phyloP scores from a whole-genome alignment of 2,113 vertebrate genomes.

The Heterocephalus glaber region DNA sequence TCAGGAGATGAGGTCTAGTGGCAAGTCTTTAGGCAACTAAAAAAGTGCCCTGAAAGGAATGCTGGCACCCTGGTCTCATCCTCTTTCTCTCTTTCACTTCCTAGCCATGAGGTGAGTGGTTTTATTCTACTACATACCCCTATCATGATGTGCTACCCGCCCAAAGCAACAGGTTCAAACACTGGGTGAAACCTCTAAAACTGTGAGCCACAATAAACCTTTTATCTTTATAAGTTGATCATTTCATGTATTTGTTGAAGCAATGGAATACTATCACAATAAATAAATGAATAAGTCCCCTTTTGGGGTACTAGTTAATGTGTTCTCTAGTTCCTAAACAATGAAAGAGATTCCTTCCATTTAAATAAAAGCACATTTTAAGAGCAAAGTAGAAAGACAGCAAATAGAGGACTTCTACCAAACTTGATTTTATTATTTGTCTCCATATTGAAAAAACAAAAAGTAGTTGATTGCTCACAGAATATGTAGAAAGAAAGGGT shows the following conservation, averaged over 20 bases:
- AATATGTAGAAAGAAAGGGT: neutral
- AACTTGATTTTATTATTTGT: constrained; percentile 37
- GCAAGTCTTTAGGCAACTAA: neutral
- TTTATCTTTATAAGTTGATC: neutral
- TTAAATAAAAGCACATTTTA: constrained; percentile 17
- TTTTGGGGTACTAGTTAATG: neutral
- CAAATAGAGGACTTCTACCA: neutral
- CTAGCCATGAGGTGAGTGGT: neutral
- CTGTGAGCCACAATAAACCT: neutral
- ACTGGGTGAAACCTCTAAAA: neutral
- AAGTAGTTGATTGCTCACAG: neutral
- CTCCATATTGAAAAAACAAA: neutral
- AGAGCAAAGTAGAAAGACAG: neutral
- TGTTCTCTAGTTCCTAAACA: neutral
- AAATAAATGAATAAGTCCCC: neutral
- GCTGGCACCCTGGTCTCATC: neutral
- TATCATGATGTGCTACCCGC: neutral
- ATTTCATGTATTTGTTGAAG: neutral
- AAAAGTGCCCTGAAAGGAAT: neutral
- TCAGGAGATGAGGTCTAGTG: neutral
- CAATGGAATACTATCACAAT: neutral
- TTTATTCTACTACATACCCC: neutral
- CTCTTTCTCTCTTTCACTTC: neutral
- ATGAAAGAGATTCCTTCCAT: neutral
- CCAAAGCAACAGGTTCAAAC: neutral